Conservation (phyloP, 1,140 invertebrate species). For the Brachionus angularis region DNA sequence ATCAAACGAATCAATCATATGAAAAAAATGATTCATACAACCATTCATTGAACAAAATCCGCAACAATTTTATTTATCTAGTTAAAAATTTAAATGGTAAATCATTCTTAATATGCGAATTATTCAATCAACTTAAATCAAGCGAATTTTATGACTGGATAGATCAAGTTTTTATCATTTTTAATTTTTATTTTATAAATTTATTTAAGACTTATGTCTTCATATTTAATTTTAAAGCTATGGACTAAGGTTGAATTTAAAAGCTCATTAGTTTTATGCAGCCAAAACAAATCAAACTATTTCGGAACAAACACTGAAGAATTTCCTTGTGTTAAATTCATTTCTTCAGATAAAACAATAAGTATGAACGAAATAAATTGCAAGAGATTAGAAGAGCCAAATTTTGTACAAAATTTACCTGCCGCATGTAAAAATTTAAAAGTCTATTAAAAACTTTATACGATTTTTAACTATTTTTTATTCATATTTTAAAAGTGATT, state of each 20-base stretch:
- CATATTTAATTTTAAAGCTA: background rate
- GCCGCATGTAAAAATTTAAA: constrained; percentile 15
- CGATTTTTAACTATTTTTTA: background rate
- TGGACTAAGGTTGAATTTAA: constrained; percentile 33
- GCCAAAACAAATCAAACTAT: constrained; percentile 31
- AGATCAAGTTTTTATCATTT: background rate
- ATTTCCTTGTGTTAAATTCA: constrained; percentile 42
- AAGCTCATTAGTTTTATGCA: background rate
- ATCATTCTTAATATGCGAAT: constrained; percentile 11
- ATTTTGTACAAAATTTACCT: constrained; percentile 35
- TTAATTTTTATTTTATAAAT: background rate
- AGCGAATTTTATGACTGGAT: constrained; percentile 38
- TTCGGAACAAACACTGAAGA: background rate
- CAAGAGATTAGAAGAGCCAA: constrained; percentile 27
- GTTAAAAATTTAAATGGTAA: background rate
- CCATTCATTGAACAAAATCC: background rate
- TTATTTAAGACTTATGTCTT: no score
- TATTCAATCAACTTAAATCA: constrained; percentile 12
- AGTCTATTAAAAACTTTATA: constrained; percentile 1
- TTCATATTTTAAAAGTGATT: background rate
- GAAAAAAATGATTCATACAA: background rate
- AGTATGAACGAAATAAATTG: background rate
- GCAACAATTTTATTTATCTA: constrained; percentile 24
- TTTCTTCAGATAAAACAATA: constrained; percentile 17
- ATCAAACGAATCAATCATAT: background rate